Evolutionary conservation across 2,888 invertebrate species (phyloP), one percentile per base, ranked within the genome.

Genomic region (Diaprepes abbreviatus): DNA sequence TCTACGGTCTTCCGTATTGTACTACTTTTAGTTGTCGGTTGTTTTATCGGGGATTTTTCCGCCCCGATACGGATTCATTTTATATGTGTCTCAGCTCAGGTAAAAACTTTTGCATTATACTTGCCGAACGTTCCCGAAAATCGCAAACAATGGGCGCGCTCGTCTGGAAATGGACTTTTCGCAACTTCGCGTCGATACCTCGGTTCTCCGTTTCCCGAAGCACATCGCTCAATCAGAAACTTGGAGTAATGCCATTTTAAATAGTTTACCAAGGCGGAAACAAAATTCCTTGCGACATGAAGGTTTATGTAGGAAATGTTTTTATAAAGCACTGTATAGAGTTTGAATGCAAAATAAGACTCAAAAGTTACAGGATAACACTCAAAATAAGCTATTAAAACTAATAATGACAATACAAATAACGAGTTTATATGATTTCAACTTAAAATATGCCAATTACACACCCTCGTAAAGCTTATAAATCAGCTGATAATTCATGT

Each of bases 111-210:
- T 21, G 21, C 21, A 45, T 45, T 45, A 12, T 45, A 24, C 45
- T 21, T 24, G 24, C n/a, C 24, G 12, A 45, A 24, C 12, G 24
- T 9, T 12, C 24, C 24, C 6, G 6, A 24, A 45, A 45, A 45
- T 45, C 45, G 24, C 45, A 45, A 21, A 24, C 45, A 45, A 45
- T 45, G 12, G 12, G 24, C 3, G 2, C 10, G 45, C 24, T 45
- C 45, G 24, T 45, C 24, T 45, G n/a, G 12, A 45, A 45, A 24
- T 45, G n/a, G 24, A 45, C 24, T 45, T 45, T 45, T 45, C 45
- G 21, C 24, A 12, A 24, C 24, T 12, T 1, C 24, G 45, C 45
- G n/a, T 45, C 45, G 24, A 43, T 19, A 9, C 43, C 3, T 43
- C 43, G 17, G 19, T 43, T 43, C 19, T 3, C 24, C 6, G 45